Conservation (phyloP, 2,888 invertebrate species). For the Leuctra nigra region DNA sequence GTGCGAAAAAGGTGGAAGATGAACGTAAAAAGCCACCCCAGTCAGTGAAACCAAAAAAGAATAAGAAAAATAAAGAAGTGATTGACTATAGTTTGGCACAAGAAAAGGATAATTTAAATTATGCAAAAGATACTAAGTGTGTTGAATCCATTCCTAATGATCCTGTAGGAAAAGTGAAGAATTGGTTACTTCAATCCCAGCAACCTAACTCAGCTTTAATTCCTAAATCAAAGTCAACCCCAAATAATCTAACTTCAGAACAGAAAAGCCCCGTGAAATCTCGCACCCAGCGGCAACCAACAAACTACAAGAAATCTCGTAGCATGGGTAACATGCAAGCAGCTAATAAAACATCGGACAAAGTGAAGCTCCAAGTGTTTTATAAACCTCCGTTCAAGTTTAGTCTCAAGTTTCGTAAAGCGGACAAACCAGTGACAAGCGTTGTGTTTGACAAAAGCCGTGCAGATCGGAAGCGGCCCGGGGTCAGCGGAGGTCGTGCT, state of each 20-base stretch:
- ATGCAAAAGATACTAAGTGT: constrained; percentile 20
- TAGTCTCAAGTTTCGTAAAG: constrained; percentile 68
- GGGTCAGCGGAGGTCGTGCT: constrained; percentile 15
- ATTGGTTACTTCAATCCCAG: constrained; percentile 68
- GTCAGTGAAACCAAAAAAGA: constrained; percentile 44
- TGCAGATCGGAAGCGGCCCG: constrained; percentile 9
- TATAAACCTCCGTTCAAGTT: constrained; percentile 85
- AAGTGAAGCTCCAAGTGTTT: constrained; percentile 74
- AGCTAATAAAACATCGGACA: constrained; percentile 36
- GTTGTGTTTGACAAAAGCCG: constrained; percentile 46
- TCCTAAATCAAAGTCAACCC: constrained; percentile 80
- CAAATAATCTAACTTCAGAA: constrained; percentile 57
- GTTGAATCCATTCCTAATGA: constrained; percentile 35
- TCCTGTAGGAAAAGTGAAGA: constrained; percentile 72
- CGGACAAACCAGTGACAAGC: constrained; percentile 52
- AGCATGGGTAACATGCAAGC: constrained; percentile 64
- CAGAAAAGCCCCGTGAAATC: constrained; percentile 7
- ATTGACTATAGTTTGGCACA: constrained; percentile 71
- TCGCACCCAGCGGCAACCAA: constrained; percentile 1
- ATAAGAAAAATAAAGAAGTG: constrained; percentile 53
- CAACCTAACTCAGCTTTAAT: constrained; percentile 41
- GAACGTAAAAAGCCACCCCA: constrained; percentile 8
- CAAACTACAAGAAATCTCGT: constrained; percentile 47
- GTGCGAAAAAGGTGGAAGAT: constrained; percentile 39
- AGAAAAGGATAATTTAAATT: constrained; percentile 35